phyloP scores from a whole-genome alignment of 2,113 vertebrate species.

The Scartelaos histophorus region DNA sequence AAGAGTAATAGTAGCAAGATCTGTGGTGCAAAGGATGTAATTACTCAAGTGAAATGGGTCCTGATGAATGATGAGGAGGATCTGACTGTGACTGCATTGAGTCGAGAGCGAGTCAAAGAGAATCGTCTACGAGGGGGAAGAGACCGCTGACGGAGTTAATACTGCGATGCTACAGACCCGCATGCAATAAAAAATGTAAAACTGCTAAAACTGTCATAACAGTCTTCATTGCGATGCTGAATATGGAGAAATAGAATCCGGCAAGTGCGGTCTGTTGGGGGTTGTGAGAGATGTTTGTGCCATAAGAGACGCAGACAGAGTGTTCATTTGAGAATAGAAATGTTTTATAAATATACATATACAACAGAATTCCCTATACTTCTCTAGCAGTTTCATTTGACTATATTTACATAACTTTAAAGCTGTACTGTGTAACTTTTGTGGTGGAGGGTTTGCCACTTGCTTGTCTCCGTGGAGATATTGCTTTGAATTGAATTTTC shows the following conservation, averaged over 20 bases:
- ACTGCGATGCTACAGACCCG: slow-evolving; percentile 28
- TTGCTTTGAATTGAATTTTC: too few relatives aligned
- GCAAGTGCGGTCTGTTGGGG: slow-evolving; percentile 36
- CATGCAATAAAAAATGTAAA: slow-evolving; percentile 30
- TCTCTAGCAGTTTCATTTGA: slow-evolving; percentile 9
- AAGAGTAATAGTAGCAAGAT: slow-evolving; percentile 49
- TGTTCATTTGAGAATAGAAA: slow-evolving; percentile 23
- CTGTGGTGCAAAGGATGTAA: slow-evolving; percentile 36
- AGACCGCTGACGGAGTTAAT: slow-evolving; percentile 38
- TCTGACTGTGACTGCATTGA: slow-evolving; percentile 37
- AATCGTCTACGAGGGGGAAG: slow-evolving; percentile 44
- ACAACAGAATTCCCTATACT: slow-evolving; percentile 1
- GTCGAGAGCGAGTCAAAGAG: slow-evolving; percentile 54
- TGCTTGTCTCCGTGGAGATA: too few relatives aligned
- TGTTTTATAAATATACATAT: neutral
- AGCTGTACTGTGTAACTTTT: too few relatives aligned
- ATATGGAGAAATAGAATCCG: slow-evolving; percentile 36
- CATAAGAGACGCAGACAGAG: slow-evolving; percentile 20
- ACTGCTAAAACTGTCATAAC: slow-evolving; percentile 46
- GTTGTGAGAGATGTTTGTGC: slow-evolving; percentile 32
- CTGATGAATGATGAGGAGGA: slow-evolving; percentile 42
- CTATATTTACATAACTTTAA: neutral
- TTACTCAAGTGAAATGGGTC: slow-evolving; percentile 48
- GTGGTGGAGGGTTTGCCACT: too few relatives aligned
- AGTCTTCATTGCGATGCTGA: slow-evolving; percentile 37